Percentiles rank a stretch among this genome's conserved stretches.
Evolutionary conservation across 2,113 vertebrate species (phyloP).

Genomic region (Saguinus imperator): DNA sequence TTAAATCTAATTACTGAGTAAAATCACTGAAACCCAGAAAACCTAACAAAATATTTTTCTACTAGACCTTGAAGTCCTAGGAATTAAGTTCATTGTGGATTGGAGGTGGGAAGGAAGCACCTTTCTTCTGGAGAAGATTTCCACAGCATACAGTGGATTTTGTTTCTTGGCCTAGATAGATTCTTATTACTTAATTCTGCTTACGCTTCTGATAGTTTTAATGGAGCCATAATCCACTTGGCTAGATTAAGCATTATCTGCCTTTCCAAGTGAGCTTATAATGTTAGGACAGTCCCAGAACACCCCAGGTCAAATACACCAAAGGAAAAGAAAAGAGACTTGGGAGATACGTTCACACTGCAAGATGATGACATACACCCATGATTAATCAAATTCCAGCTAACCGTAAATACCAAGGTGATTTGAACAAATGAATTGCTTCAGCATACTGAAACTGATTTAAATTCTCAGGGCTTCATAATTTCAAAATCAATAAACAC

Average conservation of each 20-base stretch:
- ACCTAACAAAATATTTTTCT: neutral
- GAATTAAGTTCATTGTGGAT: neutral
- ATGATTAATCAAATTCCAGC: slow-evolving; percentile 54
- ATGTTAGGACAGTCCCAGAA: neutral
- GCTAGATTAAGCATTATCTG: neutral
- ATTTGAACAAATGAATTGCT: slow-evolving; percentile 53
- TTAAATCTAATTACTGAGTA: slow-evolving; percentile 1
- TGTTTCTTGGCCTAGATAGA: neutral
- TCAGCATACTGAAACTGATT: slow-evolving; percentile 59
- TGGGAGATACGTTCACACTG: neutral
- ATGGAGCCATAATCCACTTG: neutral
- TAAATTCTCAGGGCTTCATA: slow-evolving; percentile 60
- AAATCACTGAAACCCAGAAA: neutral
- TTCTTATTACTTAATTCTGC: neutral
- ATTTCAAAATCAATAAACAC: slow-evolving; percentile 60
- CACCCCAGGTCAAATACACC: neutral
- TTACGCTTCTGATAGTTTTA: neutral
- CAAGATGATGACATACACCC: neutral
- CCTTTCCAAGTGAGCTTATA: slow-evolving; percentile 20
- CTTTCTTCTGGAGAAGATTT: neutral
- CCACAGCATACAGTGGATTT: neutral
- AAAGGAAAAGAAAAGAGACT: neutral
- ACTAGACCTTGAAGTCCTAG: neutral
- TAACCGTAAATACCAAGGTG: slow-evolving; percentile 54
- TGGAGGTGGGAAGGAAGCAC: neutral